A percentile compares a stretch with the other conserved stretches of the same genome.
These are phyloP conservation scores for Natator depressus DNA, from an alignment of 2,113 vertebrate species.

Conservation along the genomic window DNA sequence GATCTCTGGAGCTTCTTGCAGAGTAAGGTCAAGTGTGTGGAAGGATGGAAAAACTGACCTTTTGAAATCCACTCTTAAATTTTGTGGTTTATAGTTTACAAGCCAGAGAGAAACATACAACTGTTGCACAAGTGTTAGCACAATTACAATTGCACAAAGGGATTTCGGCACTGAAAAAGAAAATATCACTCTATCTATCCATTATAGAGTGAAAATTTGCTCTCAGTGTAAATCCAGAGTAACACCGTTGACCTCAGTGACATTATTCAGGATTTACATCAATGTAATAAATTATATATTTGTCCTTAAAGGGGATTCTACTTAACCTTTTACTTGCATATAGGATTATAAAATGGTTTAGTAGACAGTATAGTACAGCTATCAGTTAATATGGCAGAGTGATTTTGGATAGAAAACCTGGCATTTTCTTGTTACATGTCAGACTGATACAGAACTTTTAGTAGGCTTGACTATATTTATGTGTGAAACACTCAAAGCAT, in stretches of 20 bases:
- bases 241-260: not conserved
- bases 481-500: not conserved
- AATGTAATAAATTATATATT: not conserved
- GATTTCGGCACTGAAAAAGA: not conserved
- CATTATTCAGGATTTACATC: not conserved
- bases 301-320: not conserved
- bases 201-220: not conserved
- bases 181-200: not conserved
- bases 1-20: not conserved
- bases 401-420: not conserved
- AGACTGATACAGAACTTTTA: not conserved
- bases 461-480: not conserved
- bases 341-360: not conserved
- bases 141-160: not conserved
- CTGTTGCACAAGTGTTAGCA: not conserved
- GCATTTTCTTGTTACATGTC: not conserved
- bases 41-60: not conserved
- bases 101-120: not conserved
- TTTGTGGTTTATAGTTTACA: not conserved
- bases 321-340: not conserved
- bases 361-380: not conserved
- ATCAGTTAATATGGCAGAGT: not conserved
- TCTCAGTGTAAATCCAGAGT: not conserved
- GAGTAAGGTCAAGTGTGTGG: not conserved
- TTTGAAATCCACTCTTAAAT: not conserved